Percentiles rank a stretch among this genome's conserved stretches.
Conservation (phyloP, 35 echinoderm and acorn worm species). For the Lytechinus variegatus region DNA sequence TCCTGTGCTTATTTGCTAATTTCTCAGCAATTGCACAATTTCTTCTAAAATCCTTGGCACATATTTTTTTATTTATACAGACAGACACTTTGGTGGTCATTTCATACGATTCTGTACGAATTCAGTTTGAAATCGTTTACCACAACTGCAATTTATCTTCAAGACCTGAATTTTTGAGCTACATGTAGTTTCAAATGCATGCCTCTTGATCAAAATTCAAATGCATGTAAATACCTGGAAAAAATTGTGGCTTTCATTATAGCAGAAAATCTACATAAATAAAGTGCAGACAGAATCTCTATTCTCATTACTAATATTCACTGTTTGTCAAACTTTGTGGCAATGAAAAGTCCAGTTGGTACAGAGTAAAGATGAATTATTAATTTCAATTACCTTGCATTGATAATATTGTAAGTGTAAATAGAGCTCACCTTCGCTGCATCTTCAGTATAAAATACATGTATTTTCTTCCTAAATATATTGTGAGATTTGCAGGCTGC, state of each 20-base stretch:
- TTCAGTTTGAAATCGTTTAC: too few species aligned
- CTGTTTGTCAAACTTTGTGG: not conserved
- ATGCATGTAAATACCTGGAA: not conserved
- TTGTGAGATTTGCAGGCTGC: not conserved
- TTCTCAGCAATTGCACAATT: too few species aligned
- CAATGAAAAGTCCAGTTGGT: not conserved
- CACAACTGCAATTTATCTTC: too few species aligned
- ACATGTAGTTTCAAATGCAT: not conserved
- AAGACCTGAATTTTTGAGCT: too few species aligned
- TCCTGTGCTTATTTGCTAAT: too few species aligned
- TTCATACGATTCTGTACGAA: too few species aligned
- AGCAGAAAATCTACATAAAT: too few species aligned
- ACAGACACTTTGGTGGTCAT: too few species aligned
- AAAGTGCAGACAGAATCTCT: not conserved
- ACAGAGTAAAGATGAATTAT: not conserved
- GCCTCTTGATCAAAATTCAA: not conserved
- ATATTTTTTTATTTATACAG: too few species aligned
- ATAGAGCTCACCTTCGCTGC: not conserved
- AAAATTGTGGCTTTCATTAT: too few species aligned
- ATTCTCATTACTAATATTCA: not conserved
- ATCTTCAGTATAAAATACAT: too few species aligned
- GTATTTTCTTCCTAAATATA: not conserved
- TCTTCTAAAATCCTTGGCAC: too few species aligned
- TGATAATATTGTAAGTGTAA: not conserved
- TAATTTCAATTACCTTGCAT: not conserved